Base-by-base conservation (phyloP, 2,113 vertebrate genomes). In the Pycnonotus jocosus region DNA sequence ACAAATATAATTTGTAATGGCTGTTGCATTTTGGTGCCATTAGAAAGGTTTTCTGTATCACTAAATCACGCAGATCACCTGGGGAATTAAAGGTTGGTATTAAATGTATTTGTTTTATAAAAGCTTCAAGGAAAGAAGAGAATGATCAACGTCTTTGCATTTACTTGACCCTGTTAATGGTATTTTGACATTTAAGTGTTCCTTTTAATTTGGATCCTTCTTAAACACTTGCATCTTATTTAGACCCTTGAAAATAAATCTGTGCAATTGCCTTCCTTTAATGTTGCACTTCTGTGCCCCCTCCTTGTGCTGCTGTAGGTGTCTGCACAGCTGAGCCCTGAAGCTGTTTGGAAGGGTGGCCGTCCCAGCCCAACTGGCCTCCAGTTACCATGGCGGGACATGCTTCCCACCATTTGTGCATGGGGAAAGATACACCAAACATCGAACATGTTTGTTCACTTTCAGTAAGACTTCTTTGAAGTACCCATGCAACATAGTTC, bases 1-100 rank as follows among this genome's bases (percentile, higher is more conserved):
- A 94, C 91, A 94, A 91, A 91, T 88, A 80, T 28, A 81, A 82
- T 95, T 90, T 93, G 51, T 86, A 93, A 48, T 84, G 45, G 24
- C 50, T 77, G 20, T 86, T 88, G 64, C 81, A 35, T 80, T 82
- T 86, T 92, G 31, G 48, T 88, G 91, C 50, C 28, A 22, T 87
- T 91, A 62, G 25, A 86, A 81, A 8, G n/a, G 30, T 90, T 85
- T 86, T 81, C 30, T 95, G 12, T 87, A 20, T 91, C 17, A 4
- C 62, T 76, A 56, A 58, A 62, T 51, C 23, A 58, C 48, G 18
- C 28, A 69, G 25, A 48, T 92, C 51, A 88, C 74, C 38, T 72
- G 77, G 35, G 68, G 16, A 78, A 58, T 89, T 35, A 60, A 28
- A 50, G 17, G 9, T 37, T 81, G 66, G 30, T 48, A 58, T 94